phyloP scores from a whole-genome alignment of 2,888 invertebrate genomes.

The Agrochola circellaris region DNA sequence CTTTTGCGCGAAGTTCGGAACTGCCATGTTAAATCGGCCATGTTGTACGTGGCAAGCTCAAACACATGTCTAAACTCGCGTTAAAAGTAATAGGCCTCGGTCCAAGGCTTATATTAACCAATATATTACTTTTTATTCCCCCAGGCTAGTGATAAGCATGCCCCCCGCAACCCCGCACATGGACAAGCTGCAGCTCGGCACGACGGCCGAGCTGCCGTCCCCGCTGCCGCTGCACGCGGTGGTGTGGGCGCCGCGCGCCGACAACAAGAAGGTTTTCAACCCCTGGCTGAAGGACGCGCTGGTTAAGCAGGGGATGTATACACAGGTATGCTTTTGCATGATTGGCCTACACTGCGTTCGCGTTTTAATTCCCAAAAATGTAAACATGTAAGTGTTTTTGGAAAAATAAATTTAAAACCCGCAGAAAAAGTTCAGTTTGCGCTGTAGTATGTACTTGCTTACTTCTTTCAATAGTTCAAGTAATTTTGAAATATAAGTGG shows the following conservation, averaged over 20 bases:
- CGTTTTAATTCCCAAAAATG: not conserved
- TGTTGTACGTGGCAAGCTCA: not conserved
- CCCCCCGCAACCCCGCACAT: conserved; percentile 97
- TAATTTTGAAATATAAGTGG: not conserved
- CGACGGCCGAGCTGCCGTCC: conserved; percentile 92
- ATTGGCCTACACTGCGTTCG: too few species aligned
- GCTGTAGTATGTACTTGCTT: too few species aligned
- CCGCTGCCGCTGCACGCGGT: conserved; percentile 95
- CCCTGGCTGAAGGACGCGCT: conserved; percentile 98
- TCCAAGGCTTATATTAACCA: not conserved
- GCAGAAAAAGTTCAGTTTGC: not conserved
- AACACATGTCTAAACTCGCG: not conserved
- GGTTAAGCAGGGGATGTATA: conserved; percentile 97
- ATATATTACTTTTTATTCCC: not conserved
- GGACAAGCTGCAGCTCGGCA: conserved; percentile 94
- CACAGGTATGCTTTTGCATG: conserved; percentile 87
- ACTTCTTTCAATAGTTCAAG: not conserved
- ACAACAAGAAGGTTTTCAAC: conserved; percentile 95
- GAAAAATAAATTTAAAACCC: not conserved
- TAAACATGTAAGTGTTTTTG: not conserved
- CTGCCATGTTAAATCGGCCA: too few species aligned
- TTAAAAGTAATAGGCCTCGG: not conserved
- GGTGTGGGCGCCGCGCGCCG: conserved; percentile 96
- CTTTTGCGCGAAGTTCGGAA: too few species aligned
- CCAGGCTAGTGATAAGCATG: conserved; percentile 94